phyloP scores from a whole-genome alignment of 2,113 vertebrate species.

The Mormyrus lacerda region DNA sequence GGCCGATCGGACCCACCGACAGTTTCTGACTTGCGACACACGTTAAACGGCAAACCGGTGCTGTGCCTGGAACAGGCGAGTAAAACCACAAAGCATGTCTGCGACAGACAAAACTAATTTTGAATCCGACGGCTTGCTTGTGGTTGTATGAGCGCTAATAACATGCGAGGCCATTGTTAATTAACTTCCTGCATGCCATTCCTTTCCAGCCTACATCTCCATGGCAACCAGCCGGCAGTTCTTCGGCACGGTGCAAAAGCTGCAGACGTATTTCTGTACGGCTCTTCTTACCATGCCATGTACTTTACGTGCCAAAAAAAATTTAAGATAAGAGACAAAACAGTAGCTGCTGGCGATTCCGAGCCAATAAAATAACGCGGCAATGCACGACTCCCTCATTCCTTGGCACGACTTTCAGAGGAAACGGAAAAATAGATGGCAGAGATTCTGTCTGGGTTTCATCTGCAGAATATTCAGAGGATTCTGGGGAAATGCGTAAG shows the following conservation, averaged over 20 bases:
- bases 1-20: slow-evolving; percentile 29
- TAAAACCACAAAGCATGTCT: slow-evolving; percentile 13
- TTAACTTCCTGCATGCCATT: slow-evolving; percentile 62
- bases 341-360: background rate
- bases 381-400: background rate
- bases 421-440: background rate
- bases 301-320: slow-evolving; percentile 3
- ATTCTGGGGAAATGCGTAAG: background rate
- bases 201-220: slow-evolving; percentile 45
- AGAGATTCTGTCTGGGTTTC: background rate
- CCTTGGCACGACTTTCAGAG: background rate
- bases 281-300: slow-evolving; percentile 23
- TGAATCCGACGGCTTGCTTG: slow-evolving; percentile 29
- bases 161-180: slow-evolving; percentile 61
- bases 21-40: slow-evolving; percentile 18
- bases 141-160: slow-evolving; percentile 45
- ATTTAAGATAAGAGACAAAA: background rate
- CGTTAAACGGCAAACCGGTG: slow-evolving; percentile 20
- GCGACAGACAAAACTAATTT: slow-evolving; percentile 36
- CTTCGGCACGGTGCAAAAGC: slow-evolving; percentile 26
- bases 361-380: background rate
- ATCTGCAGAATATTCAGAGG: background rate
- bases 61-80: background rate
- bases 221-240: slow-evolving; percentile 53
- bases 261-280: slow-evolving; percentile 6